Conservation (phyloP, 2,113 vertebrate genomes). For the Numida meleagris region DNA sequence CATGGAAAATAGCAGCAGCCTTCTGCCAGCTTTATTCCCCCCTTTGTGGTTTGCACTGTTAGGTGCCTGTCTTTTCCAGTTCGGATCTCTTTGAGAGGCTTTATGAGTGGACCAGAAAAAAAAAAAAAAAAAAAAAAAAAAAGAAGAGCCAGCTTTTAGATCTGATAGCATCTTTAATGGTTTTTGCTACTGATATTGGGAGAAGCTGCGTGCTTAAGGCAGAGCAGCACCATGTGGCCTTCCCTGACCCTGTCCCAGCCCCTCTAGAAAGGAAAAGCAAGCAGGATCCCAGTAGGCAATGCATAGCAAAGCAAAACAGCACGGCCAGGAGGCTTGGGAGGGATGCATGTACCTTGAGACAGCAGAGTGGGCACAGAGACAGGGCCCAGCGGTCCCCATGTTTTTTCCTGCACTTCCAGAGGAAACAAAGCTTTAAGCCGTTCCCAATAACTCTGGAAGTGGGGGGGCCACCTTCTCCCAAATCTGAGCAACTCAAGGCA, state of each 20-base stretch:
- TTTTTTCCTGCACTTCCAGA: not conserved
- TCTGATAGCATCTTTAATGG: not conserved
- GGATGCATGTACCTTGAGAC: fast-evolving
- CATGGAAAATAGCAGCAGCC: not conserved
- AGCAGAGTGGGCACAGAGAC: too few species aligned
- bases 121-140: not conserved
- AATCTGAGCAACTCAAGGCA: not conserved
- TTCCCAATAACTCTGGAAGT: not conserved
- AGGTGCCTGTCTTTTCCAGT: slow-evolving; percentile 1
- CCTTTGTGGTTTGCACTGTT: not conserved
- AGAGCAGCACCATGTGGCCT: not conserved
- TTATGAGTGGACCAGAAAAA: not conserved
- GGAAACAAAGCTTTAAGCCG: not conserved
- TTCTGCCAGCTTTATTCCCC: not conserved
- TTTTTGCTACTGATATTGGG: not conserved
- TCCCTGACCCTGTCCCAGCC: not conserved
- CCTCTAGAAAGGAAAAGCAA: not conserved
- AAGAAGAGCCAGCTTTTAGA: not conserved
- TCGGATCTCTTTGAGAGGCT: not conserved
- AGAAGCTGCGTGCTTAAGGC: not conserved
- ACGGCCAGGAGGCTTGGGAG: not conserved
- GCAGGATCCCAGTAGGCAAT: not conserved
- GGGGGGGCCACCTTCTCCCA: not conserved
- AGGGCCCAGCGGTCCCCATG: not conserved
- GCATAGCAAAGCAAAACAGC: not conserved